Base-by-base conservation (phyloP, 2,888 invertebrate genomes). In the Lottia scabra region DNA sequence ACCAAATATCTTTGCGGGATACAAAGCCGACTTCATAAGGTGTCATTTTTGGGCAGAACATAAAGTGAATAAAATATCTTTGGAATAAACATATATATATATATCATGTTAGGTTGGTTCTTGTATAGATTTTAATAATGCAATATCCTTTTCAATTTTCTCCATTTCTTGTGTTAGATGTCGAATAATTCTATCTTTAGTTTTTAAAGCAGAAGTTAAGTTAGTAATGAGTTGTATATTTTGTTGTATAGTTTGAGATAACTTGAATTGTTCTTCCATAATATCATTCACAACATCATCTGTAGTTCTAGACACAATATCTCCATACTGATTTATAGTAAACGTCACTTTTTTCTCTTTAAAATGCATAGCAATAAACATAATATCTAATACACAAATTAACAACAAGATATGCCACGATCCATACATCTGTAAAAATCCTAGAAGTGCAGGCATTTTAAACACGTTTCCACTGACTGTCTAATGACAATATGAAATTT, bases 401-500 rank as follows among this genome's bases (percentile, higher is more conserved):
- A 66, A 65, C 64, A 73, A 44, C 3, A 70, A 65, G 43, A 69
- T 43, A 15, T 70, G 75, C 70, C 68, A 72, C 5, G 62, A 68
- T 65, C 68, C 63, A 19, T 68, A 64, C 10, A 71, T 66, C 16
- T 71, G 67, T 12, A 74, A 26, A 63, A 68, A 45, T 48, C 65
- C 68, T 45, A 74, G 15, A 3, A 74, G 68, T 38, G 70, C 70
- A 27, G 70, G 46, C 73, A 74, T 74, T 27, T 16, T 48, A 19
- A 46, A 43, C 19, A 16, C 5, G 19, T 16, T 56, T 56, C 56
- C 56, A 23, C 10, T 56, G 23, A 19, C 12, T 10, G 8, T 56
- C 3, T 23, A 23, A 12, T 23, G 23, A 56, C 12, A 56, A 56
- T 23, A 56, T 23, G 23, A 56, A 23, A 23, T 23, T 23, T 56